A percentile compares a stretch with the other conserved stretches of the same genome.
phyloP scores from a whole-genome alignment of 2,797 vertebrate species.

The Crotalus adamanteus region DNA sequence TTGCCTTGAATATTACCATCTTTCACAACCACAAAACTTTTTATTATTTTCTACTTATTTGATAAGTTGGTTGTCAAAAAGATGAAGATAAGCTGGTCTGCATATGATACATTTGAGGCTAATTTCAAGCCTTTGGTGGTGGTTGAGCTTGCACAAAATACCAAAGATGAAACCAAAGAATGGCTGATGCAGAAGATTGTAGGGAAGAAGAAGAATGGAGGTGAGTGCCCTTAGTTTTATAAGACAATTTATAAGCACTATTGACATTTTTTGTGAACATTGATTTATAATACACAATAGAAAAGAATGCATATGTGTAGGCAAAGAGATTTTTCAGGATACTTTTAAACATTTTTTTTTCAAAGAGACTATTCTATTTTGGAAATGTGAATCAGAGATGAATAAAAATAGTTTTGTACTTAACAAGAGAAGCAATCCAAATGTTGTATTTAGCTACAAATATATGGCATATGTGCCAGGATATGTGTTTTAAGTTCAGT shows the following conservation, averaged over 20 bases:
- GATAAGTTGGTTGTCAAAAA: slow-evolving; percentile 49
- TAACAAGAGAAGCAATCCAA: background rate
- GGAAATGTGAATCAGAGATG: background rate
- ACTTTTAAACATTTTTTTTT: background rate
- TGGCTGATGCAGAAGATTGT: slow-evolving; percentile 87
- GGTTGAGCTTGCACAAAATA: slow-evolving; percentile 83
- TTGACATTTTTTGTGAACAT: background rate
- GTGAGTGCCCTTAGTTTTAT: slow-evolving; percentile 67
- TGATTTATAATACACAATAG: background rate
- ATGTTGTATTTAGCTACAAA: background rate
- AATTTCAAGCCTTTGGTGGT: slow-evolving; percentile 86
- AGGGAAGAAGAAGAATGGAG: slow-evolving; percentile 83
- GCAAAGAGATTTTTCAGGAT: background rate
- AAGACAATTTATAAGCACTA: background rate
- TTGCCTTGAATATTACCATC: background rate
- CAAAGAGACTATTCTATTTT: background rate
- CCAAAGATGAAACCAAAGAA: slow-evolving; percentile 80
- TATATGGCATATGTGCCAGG: background rate
- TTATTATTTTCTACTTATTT: slow-evolving; percentile 46
- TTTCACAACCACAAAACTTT: background rate
- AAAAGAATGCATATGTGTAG: background rate
- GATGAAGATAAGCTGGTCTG: slow-evolving; percentile 69
- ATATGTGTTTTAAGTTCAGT: background rate
- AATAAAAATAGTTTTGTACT: background rate
- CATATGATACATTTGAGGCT: slow-evolving; percentile 64